Conservation (phyloP, 2,797 vertebrate species). For the Platyrinchus mystaceus region DNA sequence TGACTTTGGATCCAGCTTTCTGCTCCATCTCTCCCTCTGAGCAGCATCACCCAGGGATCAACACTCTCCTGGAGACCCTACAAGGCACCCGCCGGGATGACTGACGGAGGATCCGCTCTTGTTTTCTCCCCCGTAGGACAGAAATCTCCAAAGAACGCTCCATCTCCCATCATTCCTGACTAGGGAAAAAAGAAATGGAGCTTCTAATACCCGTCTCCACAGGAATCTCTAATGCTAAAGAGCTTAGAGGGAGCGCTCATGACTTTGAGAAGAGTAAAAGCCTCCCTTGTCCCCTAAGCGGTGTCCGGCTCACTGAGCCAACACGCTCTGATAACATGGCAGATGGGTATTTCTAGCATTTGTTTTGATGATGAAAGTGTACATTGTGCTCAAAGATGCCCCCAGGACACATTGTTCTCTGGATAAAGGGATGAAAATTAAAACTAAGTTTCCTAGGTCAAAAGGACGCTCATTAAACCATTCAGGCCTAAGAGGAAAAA, state of each 20-base stretch:
- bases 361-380: conserved; percentile 67
- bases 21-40: background rate
- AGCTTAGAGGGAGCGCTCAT: conserved; percentile 44
- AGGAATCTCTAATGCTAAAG: conserved; percentile 45
- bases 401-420: conserved; percentile 67
- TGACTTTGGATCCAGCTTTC: background rate
- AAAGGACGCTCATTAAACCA: conserved; percentile 31
- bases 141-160: background rate
- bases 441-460: conserved; percentile 62
- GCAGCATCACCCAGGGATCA: background rate
- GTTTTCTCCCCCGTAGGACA: background rate
- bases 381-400: conserved; percentile 63
- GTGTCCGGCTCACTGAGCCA: conserved; percentile 66
- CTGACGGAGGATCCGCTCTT: background rate
- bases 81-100: background rate
- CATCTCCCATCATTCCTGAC: background rate
- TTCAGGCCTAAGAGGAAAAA: conserved; percentile 7
- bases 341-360: conserved; percentile 65
- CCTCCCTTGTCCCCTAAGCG: conserved; percentile 53
- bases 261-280: conserved; percentile 62
- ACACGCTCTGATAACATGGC: conserved; percentile 17
- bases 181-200: background rate
- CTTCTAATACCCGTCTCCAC: background rate
- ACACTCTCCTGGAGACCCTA: fast-evolving
- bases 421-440: conserved; percentile 54